A percentile compares a stretch with the other conserved stretches of the same genome.
phyloP scores from a whole-genome alignment of 2,888 invertebrate species.

The Physocephala rufipes region DNA sequence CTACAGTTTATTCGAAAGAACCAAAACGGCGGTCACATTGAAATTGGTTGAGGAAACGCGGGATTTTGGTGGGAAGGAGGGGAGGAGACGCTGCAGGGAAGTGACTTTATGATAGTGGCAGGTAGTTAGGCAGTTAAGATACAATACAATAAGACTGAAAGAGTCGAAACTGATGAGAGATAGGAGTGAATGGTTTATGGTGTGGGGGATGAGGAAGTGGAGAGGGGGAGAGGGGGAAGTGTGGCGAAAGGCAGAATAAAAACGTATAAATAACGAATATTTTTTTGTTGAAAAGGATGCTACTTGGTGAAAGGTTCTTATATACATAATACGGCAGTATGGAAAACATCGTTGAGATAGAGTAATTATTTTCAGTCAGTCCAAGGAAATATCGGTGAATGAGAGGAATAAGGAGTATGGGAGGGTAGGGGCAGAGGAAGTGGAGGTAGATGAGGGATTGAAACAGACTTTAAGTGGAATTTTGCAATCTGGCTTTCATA shows the following conservation, averaged over 20 bases:
- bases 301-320: too few relatives aligned
- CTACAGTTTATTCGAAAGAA: not conserved
- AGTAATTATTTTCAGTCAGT: too few relatives aligned
- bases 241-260: constrained; percentile 8
- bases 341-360: too few relatives aligned
- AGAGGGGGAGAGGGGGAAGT: constrained; percentile 1
- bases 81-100: not conserved
- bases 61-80: not conserved
- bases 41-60: not conserved
- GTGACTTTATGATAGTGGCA: not conserved
- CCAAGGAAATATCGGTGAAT: not conserved
- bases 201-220: not conserved
- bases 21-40: not conserved
- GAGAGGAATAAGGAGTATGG: not conserved
- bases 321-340: too few relatives aligned
- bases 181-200: not conserved
- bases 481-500: too few relatives aligned
- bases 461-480: too few relatives aligned
- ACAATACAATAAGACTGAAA: too few relatives aligned
- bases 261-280: not conserved
- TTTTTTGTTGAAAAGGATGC: too few relatives aligned
- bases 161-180: not conserved
- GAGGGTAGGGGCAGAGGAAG: not conserved
- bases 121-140: too few relatives aligned
- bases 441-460: not conserved